These are phyloP conservation scores for Rhinichthys osculus DNA, from an alignment of 2,797 vertebrate species.

Conservation along the genomic window DNA sequence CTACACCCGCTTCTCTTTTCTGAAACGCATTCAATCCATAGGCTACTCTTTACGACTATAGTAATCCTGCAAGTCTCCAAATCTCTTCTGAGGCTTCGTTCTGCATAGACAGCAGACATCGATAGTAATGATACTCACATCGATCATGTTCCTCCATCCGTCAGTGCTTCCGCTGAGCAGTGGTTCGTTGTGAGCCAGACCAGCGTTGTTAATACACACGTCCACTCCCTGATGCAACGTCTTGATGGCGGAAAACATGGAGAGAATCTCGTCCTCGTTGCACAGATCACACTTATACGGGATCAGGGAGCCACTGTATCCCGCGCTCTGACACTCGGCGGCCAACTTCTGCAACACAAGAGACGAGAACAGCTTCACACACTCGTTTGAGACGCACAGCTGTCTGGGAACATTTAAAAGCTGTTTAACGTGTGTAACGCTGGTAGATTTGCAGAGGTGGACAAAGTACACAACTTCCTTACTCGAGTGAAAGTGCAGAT, in stretches of 20 bases:
- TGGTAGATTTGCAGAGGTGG: too few species aligned
- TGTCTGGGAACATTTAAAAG: too few species aligned
- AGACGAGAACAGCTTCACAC: neutral
- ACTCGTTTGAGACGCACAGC: too few species aligned
- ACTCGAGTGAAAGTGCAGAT: too few species aligned
- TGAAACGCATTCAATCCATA: too few species aligned
- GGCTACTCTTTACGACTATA: too few species aligned
- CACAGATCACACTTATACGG: conserved; percentile 95
- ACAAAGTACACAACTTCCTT: too few species aligned
- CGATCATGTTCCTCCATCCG: conserved; percentile 95
- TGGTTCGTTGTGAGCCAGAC: conserved; percentile 88
- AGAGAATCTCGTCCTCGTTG: conserved; percentile 95
- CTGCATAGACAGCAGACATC: neutral
- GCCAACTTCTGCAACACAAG: conserved; percentile 85
- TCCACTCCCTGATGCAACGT: conserved; percentile 92
- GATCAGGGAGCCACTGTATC: conserved; percentile 89
- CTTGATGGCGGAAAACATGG: conserved; percentile 95
- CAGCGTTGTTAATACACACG: conserved; percentile 95
- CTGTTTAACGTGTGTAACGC: too few species aligned
- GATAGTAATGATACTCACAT: conserved; percentile 78
- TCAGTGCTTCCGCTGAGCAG: conserved; percentile 89
- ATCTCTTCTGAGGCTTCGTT: neutral
- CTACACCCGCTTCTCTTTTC: too few species aligned
- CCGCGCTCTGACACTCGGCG: conserved; percentile 93
- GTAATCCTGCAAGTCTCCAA: too few species aligned